Percentiles rank a stretch among this genome's conserved stretches.
These are phyloP conservation scores for Parus major DNA, from an alignment of 2,113 vertebrate species.

Conservation along the genomic window DNA sequence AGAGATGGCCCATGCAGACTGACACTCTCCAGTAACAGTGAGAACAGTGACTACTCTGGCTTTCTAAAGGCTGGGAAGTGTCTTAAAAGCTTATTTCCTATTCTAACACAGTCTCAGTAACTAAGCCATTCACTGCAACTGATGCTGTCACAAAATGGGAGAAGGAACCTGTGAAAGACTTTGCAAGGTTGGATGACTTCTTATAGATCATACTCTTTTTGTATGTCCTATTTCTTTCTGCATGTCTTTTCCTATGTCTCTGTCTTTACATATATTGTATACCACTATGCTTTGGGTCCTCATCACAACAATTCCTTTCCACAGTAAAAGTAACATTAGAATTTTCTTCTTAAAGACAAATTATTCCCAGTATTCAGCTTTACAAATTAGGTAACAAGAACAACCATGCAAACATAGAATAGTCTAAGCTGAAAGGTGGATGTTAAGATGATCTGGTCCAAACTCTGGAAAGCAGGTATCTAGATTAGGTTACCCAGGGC, in stretches of 20 bases:
- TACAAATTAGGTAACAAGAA: background rate
- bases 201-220: background rate
- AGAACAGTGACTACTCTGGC: background rate
- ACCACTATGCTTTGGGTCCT: background rate
- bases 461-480: background rate
- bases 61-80: background rate
- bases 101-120: background rate
- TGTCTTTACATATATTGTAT: background rate
- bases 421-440: background rate
- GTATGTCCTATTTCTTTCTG: background rate
- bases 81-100: background rate
- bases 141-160: background rate
- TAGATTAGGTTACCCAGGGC: background rate
- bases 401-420: background rate
- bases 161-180: background rate
- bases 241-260: background rate
- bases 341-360: background rate
- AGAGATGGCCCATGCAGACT: background rate
- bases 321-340: background rate
- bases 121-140: background rate
- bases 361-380: background rate
- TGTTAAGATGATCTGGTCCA: background rate
- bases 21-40: background rate
- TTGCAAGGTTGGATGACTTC: background rate
- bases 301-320: background rate